Base-by-base conservation (phyloP, 2,797 vertebrate species). In the Falco novaeseelandiae region DNA sequence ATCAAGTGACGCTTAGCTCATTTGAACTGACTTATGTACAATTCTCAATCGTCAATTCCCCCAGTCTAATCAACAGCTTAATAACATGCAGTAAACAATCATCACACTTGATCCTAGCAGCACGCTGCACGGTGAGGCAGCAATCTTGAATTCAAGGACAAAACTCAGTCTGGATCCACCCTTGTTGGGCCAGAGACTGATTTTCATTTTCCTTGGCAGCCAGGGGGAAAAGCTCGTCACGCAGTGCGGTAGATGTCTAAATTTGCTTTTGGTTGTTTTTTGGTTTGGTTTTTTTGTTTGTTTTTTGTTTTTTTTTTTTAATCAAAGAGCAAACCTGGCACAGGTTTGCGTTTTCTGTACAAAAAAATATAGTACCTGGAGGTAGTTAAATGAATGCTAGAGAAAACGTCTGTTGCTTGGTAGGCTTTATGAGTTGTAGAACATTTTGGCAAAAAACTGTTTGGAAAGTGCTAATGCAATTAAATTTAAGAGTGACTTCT, bases 21-120 rank as follows among this genome's bases (percentile, higher is more conserved):
- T 97, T 96, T 96, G 90, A 93, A 86, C 49, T 79, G 69, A 72
- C 83, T 91, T 80, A 83, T 87, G 87, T 88, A 90, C 70, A 80
- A 49, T 55, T 77, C 78, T 97, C 87, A 55, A 2, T 73, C 71
- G 65, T 93, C 81, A 92, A 10, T 88, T 76, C 93, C 71, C 5
- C 2, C n/a, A 69, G n/a, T 85, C 84, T 95, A 82, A 93, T 96
- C 96, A 93, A 87, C 93, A 91, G 67, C 93, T 84, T 91, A 95
- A 93, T 93, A 90, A 80, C 79, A 40, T 1, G 5, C 59, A 92
- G 55, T 80, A 87, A 96, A 73, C 78, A 78, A 90, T 84, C 90
- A 34, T 54, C 86, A 86, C 9, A 6, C 63, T 93, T 25, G 12
- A 46, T 84, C 73, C 63, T 30, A 59, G 90, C 80, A 96, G 87